Evolutionary conservation across 2,113 vertebrate species (phyloP).

Genomic region (Piaya cayana): DNA sequence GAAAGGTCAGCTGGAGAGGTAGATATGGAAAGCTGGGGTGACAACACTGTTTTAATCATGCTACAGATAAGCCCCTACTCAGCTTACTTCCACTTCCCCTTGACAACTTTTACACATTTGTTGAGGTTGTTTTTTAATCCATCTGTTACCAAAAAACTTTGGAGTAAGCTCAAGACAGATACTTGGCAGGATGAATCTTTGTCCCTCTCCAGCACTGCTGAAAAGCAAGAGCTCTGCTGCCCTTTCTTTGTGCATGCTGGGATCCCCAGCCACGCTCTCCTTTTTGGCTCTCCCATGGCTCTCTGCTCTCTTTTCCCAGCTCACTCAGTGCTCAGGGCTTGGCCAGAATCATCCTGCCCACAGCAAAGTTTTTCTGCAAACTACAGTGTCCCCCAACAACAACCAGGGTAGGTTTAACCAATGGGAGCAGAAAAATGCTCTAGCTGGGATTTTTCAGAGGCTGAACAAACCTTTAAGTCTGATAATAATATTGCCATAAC

Average conservation of each 20-base stretch:
- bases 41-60: background rate
- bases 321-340: background rate
- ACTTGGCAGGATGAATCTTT: background rate
- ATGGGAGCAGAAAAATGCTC: background rate
- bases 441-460: background rate
- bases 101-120: background rate
- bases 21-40: background rate
- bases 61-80: background rate
- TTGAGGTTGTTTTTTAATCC: background rate
- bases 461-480: background rate
- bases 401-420: background rate
- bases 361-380: background rate
- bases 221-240: background rate
- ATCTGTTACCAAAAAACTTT: background rate
- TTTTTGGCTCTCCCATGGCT: background rate
- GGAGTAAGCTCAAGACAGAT: background rate
- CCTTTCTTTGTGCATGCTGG: background rate
- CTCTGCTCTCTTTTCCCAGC: background rate
- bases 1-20: conserved; percentile 12
- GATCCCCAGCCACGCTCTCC: accelerated
- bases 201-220: background rate
- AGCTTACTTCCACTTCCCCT: background rate
- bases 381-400: background rate
- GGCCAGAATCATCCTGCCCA: background rate
- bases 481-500: background rate